These are phyloP conservation scores for Rhamphomyia laevipes DNA, from an alignment of 2,888 invertebrate genomes.

Conservation along the genomic window DNA sequence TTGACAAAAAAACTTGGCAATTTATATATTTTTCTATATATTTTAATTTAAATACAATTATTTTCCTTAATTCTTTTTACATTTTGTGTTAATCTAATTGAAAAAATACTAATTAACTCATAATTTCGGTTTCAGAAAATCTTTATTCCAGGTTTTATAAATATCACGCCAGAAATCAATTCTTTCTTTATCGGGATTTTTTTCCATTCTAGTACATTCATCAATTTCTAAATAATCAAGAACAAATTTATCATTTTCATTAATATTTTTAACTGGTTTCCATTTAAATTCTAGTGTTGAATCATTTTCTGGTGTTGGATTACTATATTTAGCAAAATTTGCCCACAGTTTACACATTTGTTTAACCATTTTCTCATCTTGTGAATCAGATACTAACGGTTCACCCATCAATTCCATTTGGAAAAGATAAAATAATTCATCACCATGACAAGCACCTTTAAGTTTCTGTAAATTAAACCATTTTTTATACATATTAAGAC, in stretches of 20 bases:
- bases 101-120: neutral
- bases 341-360: constrained; percentile 44
- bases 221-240: constrained; percentile 15
- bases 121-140: constrained; percentile 10
- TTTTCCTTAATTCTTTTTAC: too few species aligned
- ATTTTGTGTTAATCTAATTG: too few species aligned
- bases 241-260: constrained; percentile 7
- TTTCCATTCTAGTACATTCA: constrained; percentile 9
- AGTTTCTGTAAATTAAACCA: constrained; percentile 33
- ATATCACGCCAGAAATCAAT: constrained; percentile 17
- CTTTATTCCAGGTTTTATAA: constrained; percentile 18
- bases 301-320: constrained; percentile 10
- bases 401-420: constrained; percentile 23
- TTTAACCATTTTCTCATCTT: constrained; percentile 28
- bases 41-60: too few species aligned
- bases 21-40: too few species aligned
- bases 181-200: constrained; percentile 15
- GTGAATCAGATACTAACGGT: constrained; percentile 14
- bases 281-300: constrained; percentile 12
- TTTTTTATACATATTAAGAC: constrained; percentile 42
- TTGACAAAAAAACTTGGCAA: too few species aligned
- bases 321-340: constrained; percentile 43
- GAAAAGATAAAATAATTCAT: constrained; percentile 48
- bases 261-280: constrained; percentile 14
- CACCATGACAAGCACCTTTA: constrained; percentile 47